These are phyloP conservation scores for Nettapus auritus DNA, from an alignment of 2,113 vertebrate genomes.

Conservation along the genomic window DNA sequence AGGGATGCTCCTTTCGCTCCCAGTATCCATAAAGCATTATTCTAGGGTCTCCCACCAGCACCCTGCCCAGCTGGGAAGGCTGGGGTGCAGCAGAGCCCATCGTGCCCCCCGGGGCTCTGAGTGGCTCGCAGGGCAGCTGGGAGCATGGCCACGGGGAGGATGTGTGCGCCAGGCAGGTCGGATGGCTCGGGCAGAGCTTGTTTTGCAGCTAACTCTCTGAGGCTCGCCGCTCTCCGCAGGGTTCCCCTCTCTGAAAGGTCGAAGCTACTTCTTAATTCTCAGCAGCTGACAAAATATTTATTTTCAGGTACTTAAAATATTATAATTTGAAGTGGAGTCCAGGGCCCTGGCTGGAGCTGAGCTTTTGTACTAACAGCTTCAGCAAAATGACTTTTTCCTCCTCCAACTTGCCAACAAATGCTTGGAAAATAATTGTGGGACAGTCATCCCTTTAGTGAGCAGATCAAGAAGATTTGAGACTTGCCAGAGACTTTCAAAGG, in stretches of 20 bases:
- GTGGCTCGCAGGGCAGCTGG: not conserved
- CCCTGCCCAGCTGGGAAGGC: not conserved
- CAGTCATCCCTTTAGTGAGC: conserved; percentile 56
- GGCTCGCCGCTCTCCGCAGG: conserved; percentile 33
- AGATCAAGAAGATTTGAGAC: conserved; percentile 68
- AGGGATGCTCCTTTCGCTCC: not conserved
- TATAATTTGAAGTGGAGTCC: conserved; percentile 71
- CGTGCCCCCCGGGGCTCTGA: not conserved
- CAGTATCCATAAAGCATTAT: not conserved
- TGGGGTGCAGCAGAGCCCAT: not conserved
- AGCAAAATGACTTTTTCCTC: conserved; percentile 62
- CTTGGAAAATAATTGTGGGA: conserved; percentile 64
- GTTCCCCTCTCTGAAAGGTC: conserved; percentile 59
- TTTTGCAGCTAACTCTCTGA: conserved; percentile 58
- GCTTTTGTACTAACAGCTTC: conserved; percentile 65
- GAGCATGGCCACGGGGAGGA: not conserved
- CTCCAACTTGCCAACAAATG: conserved; percentile 57
- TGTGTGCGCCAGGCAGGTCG: conserved; percentile 16
- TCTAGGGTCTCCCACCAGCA: not conserved
- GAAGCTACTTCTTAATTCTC: conserved; percentile 71
- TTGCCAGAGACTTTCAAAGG: conserved; percentile 66
- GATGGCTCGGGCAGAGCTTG: conserved; percentile 34
- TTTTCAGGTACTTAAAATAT: conserved; percentile 74
- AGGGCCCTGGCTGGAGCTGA: conserved; percentile 48
- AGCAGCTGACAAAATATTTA: conserved; percentile 73